These are phyloP conservation scores for Podarcis muralis DNA, from an alignment of 2,113 vertebrate genomes.

Conservation along the genomic window DNA sequence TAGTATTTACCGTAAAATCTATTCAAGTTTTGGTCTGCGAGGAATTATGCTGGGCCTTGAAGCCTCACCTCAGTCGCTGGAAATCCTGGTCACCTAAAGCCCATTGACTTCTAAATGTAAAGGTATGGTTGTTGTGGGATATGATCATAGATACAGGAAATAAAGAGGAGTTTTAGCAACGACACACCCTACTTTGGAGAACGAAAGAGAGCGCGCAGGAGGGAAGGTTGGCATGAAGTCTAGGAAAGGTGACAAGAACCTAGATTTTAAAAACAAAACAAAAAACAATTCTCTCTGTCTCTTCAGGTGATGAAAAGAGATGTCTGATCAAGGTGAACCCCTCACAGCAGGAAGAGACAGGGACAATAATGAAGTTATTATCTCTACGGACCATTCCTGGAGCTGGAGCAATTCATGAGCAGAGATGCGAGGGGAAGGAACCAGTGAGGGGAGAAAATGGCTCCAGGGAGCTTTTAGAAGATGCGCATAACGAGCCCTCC, in stretches of 20 bases:
- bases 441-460: neutral
- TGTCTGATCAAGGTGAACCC: neutral
- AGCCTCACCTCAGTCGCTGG: neutral
- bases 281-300: neutral
- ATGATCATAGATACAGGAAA: neutral
- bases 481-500: neutral
- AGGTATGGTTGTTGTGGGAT: neutral
- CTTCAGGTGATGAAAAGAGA: slow-evolving; percentile 12
- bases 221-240: neutral
- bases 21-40: neutral
- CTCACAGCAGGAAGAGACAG: neutral
- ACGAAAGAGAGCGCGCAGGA: neutral
- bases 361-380: neutral
- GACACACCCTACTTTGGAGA: neutral
- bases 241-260: neutral
- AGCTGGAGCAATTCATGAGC: neutral
- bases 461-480: neutral
- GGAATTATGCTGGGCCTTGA: neutral
- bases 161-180: neutral
- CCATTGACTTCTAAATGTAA: neutral
- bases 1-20: neutral
- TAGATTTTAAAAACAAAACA: neutral
- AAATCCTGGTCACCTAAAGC: neutral
- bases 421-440: neutral
- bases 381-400: neutral